Evolutionary conservation across 2,113 vertebrate species (phyloP).

Genomic region (Chiloscyllium plagiosum): DNA sequence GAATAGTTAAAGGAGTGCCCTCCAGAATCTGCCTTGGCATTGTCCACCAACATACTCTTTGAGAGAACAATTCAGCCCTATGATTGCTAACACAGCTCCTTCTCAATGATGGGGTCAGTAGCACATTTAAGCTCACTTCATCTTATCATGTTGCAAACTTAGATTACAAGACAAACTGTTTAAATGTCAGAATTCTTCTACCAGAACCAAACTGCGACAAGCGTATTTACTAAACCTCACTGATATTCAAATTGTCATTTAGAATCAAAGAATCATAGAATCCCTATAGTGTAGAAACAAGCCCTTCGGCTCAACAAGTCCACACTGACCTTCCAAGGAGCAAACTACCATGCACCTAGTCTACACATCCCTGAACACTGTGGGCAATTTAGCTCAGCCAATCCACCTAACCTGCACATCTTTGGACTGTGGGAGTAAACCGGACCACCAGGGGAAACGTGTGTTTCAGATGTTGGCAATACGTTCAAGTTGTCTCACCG

Average conservation of each 20-base stretch:
- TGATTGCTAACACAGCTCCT: background rate
- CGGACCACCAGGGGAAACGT: too few species aligned
- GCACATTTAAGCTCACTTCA: background rate
- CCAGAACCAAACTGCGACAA: background rate
- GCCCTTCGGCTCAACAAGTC: too few species aligned
- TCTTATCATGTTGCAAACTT: background rate
- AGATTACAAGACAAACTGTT: background rate
- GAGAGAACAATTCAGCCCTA: background rate
- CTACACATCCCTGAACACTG: too few species aligned
- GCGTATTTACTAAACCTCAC: too few species aligned
- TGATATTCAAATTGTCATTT: background rate
- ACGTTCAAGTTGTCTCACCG: too few species aligned
- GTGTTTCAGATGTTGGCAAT: background rate
- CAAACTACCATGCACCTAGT: too few species aligned
- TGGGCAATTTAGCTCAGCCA: too few species aligned
- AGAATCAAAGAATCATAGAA: too few species aligned
- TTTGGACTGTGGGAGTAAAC: too few species aligned
- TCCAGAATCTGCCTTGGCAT: background rate
- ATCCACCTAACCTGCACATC: too few species aligned
- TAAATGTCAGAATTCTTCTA: background rate
- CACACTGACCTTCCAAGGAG: too few species aligned
- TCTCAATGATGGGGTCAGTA: background rate
- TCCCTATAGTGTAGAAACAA: too few species aligned
- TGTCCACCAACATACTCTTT: background rate
- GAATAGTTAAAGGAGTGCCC: background rate